Percentiles rank a stretch among this genome's conserved stretches.
These are phyloP conservation scores for Eubasilissa splendida DNA, from an alignment of 2,888 invertebrate genomes.

Conservation along the genomic window DNA sequence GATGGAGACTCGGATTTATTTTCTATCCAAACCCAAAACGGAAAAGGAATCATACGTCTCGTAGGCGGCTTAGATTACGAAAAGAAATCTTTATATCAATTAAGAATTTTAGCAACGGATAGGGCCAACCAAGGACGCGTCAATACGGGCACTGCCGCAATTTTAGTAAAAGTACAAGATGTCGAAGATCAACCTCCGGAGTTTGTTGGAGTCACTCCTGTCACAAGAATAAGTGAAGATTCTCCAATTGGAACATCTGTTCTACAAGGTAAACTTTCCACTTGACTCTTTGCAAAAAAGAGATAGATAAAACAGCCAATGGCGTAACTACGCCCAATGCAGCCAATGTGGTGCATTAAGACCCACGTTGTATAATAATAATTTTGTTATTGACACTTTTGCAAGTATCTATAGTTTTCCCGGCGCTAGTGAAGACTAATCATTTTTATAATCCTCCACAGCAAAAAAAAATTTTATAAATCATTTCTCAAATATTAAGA, in stretches of 20 bases:
- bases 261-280: constrained; percentile 77
- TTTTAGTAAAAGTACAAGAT: constrained; percentile 89
- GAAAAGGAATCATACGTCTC: constrained; percentile 87
- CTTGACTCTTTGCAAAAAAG: too few species aligned
- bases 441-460: too few species aligned
- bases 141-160: constrained; percentile 92
- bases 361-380: too few species aligned
- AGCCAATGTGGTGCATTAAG: too few species aligned
- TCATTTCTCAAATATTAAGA: too few species aligned
- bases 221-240: constrained; percentile 91
- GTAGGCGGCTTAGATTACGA: constrained; percentile 88
- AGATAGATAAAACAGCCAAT: too few species aligned
- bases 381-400: too few species aligned
- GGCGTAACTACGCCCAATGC: too few species aligned
- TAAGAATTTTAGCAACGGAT: constrained; percentile 87
- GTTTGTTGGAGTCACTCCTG: constrained; percentile 88
- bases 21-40: constrained; percentile 86
- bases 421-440: too few species aligned
- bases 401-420: too few species aligned
- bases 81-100: constrained; percentile 87
- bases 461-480: too few species aligned
- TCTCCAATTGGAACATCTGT: constrained; percentile 87
- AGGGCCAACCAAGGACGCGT: constrained; percentile 85
- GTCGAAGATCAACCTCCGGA: constrained; percentile 94
- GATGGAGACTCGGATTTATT: constrained; percentile 86